phyloP scores from a whole-genome alignment of 2,888 invertebrate genomes.

The Eilema depressum region DNA sequence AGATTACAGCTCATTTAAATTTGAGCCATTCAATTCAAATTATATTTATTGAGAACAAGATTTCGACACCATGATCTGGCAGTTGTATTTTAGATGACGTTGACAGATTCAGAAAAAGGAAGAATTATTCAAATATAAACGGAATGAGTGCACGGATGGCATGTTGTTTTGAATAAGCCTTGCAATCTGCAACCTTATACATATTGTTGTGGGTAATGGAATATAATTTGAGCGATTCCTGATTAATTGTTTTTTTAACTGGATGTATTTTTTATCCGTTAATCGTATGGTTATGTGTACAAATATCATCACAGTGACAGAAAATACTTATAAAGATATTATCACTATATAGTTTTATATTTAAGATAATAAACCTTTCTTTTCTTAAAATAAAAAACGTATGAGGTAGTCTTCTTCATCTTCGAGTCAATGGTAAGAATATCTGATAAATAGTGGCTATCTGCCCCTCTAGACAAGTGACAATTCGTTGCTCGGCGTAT shows the following conservation, averaged over 20 bases:
- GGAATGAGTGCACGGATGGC: not conserved
- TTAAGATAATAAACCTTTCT: not conserved
- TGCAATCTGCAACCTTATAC: not conserved
- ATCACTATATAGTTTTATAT: not conserved
- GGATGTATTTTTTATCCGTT: no score
- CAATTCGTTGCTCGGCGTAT: no score
- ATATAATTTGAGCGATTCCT: no score
- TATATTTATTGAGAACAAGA: slow-evolving; percentile 29
- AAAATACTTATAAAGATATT: not conserved
- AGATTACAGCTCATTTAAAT: slow-evolving; percentile 12
- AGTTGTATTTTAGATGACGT: not conserved
- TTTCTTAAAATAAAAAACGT: not conserved
- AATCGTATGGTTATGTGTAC: no score
- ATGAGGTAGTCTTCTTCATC: not conserved
- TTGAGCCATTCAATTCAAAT: slow-evolving; percentile 17
- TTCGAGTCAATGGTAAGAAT: no score
- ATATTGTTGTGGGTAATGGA: no score
- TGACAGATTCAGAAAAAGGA: not conserved
- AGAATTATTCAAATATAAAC: not conserved
- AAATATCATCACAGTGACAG: not conserved
- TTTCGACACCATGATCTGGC: slow-evolving; percentile 23
- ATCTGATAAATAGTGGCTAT: no score
- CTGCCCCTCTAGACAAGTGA: no score
- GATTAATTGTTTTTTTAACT: no score
- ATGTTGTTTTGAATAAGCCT: not conserved